These are phyloP conservation scores for Calosoma granatense DNA, from an alignment of 1,140 invertebrate genomes.

Conservation along the genomic window DNA sequence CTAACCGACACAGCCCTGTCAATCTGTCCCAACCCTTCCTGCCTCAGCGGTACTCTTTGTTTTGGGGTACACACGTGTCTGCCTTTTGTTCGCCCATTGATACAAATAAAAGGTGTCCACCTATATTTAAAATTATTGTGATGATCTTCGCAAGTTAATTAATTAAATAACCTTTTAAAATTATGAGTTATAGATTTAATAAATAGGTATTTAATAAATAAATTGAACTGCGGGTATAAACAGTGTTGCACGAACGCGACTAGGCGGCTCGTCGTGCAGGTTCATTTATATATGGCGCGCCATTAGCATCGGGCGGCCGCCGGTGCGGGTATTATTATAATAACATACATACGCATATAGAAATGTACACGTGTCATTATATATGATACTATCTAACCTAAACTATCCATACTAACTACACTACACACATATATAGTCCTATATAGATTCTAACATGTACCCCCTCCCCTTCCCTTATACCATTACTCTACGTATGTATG, in stretches of 20 bases:
- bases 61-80: conserved; percentile 31
- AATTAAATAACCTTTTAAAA: conserved; percentile 22
- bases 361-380: no score
- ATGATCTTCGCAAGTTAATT: conserved; percentile 34
- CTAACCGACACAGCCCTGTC: not conserved
- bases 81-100: conserved; percentile 33
- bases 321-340: no score
- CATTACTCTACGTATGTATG: no score
- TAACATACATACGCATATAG: no score
- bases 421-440: no score
- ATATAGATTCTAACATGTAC: no score
- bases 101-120: conserved; percentile 32
- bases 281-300: not conserved
- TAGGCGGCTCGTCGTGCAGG: not conserved
- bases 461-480: no score
- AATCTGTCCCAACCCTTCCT: conserved; percentile 13
- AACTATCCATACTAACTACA: no score
- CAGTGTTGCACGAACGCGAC: not conserved
- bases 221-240: conserved; percentile 5
- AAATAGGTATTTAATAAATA: conserved; percentile 8
- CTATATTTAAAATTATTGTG: conserved; percentile 32
- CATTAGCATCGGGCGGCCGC: not conserved
- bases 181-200: conserved; percentile 30
- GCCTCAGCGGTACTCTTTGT: conserved; percentile 24
- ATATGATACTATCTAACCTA: no score